phyloP scores from a whole-genome alignment of 2,797 vertebrate genomes.

The Pelochelys cantorii region DNA sequence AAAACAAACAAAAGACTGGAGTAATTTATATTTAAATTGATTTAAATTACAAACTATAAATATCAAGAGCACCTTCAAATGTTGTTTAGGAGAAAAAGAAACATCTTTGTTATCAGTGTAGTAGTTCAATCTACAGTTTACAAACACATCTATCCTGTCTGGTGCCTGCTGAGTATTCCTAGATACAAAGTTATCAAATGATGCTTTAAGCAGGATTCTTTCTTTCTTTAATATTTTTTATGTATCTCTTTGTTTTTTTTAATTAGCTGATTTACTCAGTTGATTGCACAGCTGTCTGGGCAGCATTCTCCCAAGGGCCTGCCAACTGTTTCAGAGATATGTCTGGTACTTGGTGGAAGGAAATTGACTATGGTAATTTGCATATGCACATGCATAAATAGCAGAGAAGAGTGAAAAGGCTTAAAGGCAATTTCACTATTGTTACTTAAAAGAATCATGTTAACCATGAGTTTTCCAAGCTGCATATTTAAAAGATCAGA shows the following conservation, averaged over 20 bases:
- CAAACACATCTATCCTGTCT: constrained; percentile 19
- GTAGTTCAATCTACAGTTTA: neutral
- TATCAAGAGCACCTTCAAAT: constrained; percentile 20
- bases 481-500: constrained; percentile 55
- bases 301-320: constrained; percentile 61
- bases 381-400: constrained; percentile 40
- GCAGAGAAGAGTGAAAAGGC: constrained; percentile 41
- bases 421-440: constrained; percentile 56
- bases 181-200: constrained; percentile 60
- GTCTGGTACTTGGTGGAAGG: constrained; percentile 37
- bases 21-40: constrained; percentile 76
- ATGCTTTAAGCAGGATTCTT: constrained; percentile 23
- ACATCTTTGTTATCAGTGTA: neutral
- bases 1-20: constrained; percentile 50
- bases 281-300: constrained; percentile 75
- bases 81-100: constrained; percentile 34
- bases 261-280: constrained; percentile 79
- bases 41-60: constrained; percentile 75
- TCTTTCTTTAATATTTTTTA: constrained; percentile 70
- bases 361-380: constrained; percentile 64
- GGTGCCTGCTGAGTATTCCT: constrained; percentile 48
- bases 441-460: constrained; percentile 49
- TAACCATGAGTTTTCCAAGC: constrained; percentile 54
- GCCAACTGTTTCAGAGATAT: constrained; percentile 72
- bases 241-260: constrained; percentile 78